Base-by-base conservation (phyloP, 2,113 vertebrate genomes). In the Rhinoptilus africanus region DNA sequence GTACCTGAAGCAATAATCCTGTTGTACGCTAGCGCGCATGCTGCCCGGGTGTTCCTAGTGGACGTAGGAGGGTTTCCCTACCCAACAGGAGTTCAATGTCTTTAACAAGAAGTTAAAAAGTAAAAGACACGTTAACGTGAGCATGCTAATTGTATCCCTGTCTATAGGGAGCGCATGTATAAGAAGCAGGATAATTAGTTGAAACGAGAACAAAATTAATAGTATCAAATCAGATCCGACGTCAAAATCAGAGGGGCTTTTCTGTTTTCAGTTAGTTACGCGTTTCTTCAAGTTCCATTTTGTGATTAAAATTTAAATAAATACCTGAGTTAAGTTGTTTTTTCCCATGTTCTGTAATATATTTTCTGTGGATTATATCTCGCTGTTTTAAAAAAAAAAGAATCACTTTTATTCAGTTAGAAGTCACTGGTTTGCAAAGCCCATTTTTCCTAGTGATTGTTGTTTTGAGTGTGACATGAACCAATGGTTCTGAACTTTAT, bases 1-100 rank as follows among this genome's bases (percentile, higher is more conserved):
- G 96, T 85, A 98, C 97, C 97, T 94, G 96, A 98, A 98, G 98
- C 98, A 98, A 98, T 98, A 98, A 98, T 93, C 97, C 98, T 96
- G 24, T 95, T 92, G 96, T 97, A 88, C 96, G 90, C 97, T 98
- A 97, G 97, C 88, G 84, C 84, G 97, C 98, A 98, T 98, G 97
- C 98, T 98, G 97, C 97, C 97, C 93, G 67, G 94, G 37, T 96
- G 95, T 95, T 96, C 96, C 97, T 98, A 75, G 93, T 96, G 98
- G 96, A 75, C 76, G 62, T 97, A 97, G 97, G 97, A 72, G 93
- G 88, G 83, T 68, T 76, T 92, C 96, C 97, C 95, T 95, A 45
- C 97, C 97, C 96, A 84, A 22, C 83, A 92, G 97, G 92, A 96
- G 80, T 93, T 84, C 79, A 13, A 16, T 85, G 93, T 96, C 83